These are phyloP conservation scores for Archegozetes longisetosus DNA, from an alignment of 1,140 invertebrate genomes.

Conservation along the genomic window DNA sequence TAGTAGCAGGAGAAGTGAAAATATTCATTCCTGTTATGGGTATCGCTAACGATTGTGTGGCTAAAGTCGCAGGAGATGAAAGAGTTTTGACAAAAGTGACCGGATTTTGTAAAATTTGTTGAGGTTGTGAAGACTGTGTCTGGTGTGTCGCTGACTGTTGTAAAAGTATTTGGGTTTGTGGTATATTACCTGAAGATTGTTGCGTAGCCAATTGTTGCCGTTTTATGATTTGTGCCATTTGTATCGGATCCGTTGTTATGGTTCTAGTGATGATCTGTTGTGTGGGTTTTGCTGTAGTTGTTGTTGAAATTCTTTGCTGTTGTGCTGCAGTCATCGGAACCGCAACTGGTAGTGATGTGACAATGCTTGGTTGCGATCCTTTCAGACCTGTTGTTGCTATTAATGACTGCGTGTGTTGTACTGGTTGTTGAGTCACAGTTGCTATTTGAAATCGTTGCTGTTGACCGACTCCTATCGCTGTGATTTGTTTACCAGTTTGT, in stretches of 20 bases:
- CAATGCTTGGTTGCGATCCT: conserved; percentile 22
- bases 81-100: conserved; percentile 4
- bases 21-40: conserved; percentile 10
- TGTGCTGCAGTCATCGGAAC: conserved; percentile 25
- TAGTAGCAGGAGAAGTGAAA: conserved; percentile 3
- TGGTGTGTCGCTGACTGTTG: neutral
- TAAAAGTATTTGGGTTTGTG: neutral
- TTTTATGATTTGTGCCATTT: conserved; percentile 51
- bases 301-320: conserved; percentile 18
- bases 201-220: conserved; percentile 24
- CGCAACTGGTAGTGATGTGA: conserved; percentile 22
- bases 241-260: conserved; percentile 39
- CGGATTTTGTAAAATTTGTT: conserved; percentile 16
- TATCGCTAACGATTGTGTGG: conserved; percentile 1
- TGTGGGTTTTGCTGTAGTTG: conserved; percentile 11
- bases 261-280: conserved; percentile 32
- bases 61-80: conserved; percentile 1
- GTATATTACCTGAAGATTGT: neutral
- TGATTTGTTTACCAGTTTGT: neutral
- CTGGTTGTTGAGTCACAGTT: neutral
- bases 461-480: no score
- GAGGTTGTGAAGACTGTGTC: conserved; percentile 3
- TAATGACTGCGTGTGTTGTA: conserved; percentile 2
- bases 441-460: neutral
- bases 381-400: conserved; percentile 8